Evolutionary conservation across 2,888 invertebrate species (phyloP), one percentile per base, ranked within the genome.

Genomic region (Dolomedes plantarius): DNA sequence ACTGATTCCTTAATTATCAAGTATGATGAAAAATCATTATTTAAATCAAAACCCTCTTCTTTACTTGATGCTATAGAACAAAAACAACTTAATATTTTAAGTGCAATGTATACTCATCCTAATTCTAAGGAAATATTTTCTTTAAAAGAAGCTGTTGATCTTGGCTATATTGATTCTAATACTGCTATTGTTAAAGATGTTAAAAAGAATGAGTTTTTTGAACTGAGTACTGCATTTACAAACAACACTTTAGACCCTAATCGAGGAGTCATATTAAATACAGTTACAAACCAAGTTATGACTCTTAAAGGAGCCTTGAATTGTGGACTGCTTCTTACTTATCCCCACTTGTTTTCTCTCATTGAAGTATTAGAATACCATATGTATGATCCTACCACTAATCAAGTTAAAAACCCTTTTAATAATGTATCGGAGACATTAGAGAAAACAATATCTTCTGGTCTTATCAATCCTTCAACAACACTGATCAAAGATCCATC

Each of bases 341-440:
- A 95, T 13, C 74, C 68, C 39, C 95, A 95, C 90, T 95, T 96
- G 86, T 94, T 97, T 90, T 94, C 94, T 79, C 93, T 97, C 74
- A 94, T 96, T 86, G 96, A 96, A 91, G 94, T 95, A 13, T 92
- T 97, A 75, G 94, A 94, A 90, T 97, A 94, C 90, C 95, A 95
- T 87, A 93, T 97, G 89, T 97, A 97, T 91, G 95, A 96, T 91
- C 95, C 95, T 9, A 94, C 94, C n/a, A 96, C 95, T 72, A 96
- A 96, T 88, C 90, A 93, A 6, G 94, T 97, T 90, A 94, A 93
- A 88, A 96, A 96, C 93, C 96, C 97, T 50, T 97, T 96, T 91
- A 93, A 94, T 90, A 94, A 94, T 78, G 92, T 94, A 27, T 93
- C 96, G 75, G 71, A 94, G 89, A 94, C 96, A 90, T 93, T 97